phyloP scores from a whole-genome alignment of 1,140 invertebrate species.

The Mesaphorura yosii region DNA sequence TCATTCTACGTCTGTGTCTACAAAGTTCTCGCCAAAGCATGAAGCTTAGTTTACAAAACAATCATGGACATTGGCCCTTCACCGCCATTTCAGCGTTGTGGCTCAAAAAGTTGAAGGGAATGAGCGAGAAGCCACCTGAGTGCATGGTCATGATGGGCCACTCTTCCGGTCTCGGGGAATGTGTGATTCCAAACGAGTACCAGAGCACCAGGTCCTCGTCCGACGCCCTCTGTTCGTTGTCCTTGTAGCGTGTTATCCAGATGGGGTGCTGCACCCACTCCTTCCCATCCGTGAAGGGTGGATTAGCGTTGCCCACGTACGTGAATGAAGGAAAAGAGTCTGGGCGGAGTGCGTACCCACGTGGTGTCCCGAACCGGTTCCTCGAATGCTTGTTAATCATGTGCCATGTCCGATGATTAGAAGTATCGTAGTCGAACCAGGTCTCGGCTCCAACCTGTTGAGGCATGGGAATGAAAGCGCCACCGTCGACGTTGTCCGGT shows the following conservation, averaged over 20 bases:
- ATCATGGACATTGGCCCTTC: no score
- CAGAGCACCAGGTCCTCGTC: background rate
- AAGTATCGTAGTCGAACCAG: background rate
- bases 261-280: background rate
- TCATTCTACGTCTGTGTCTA: no score
- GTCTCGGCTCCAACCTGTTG: no score
- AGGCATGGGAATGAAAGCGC: constrained; percentile 8
- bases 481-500: constrained; percentile 4
- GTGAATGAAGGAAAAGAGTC: background rate
- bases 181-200: constrained; percentile 1
- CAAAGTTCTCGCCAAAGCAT: no score
- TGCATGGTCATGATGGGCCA: background rate
- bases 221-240: background rate
- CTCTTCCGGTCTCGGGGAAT: background rate
- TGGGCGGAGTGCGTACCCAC: no score
- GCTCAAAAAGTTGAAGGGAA: constrained; percentile 2
- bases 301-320: no score
- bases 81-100: no score
- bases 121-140: background rate
- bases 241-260: background rate
- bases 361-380: background rate
- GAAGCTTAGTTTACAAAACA: no score
- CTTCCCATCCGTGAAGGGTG: background rate
- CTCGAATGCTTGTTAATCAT: background rate
- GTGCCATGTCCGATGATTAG: background rate